Conservation (phyloP, 2,113 vertebrate species). For the Gorsachius goisagi region DNA sequence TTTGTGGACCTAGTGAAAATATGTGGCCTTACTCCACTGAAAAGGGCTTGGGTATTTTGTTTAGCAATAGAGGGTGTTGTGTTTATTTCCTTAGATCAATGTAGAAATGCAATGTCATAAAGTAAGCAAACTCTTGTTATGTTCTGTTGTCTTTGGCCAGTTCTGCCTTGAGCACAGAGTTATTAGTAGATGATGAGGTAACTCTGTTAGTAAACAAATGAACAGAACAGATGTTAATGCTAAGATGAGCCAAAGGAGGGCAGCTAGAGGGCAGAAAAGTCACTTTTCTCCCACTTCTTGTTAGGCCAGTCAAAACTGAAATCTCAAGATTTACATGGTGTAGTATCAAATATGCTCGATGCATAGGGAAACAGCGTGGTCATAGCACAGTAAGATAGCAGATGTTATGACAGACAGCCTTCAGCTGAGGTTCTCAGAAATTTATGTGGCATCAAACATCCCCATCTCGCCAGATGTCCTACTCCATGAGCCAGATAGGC, state of each 20-base stretch:
- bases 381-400: not conserved
- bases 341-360: not conserved
- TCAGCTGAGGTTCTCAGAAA: constrained; percentile 35
- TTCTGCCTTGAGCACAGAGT: not conserved
- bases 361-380: not conserved
- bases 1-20: not conserved
- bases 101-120: not conserved
- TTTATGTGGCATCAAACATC: constrained; percentile 43
- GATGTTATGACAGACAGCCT: constrained; percentile 42
- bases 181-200: not conserved
- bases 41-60: not conserved
- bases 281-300: not conserved
- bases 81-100: not conserved
- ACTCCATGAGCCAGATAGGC: not conserved
- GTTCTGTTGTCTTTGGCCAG: not conserved
- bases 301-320: not conserved
- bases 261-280: not conserved
- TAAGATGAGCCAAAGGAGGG: not conserved
- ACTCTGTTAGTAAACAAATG: not conserved
- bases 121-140: not conserved
- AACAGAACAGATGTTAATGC: not conserved
- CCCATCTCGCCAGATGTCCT: constrained; percentile 15
- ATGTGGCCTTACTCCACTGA: not conserved
- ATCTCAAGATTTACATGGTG: not conserved
- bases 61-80: not conserved